A percentile compares a stretch with the other conserved stretches of the same genome.
Evolutionary conservation across 1,140 invertebrate species (phyloP).

Genomic region (Episyrphus balteatus): DNA sequence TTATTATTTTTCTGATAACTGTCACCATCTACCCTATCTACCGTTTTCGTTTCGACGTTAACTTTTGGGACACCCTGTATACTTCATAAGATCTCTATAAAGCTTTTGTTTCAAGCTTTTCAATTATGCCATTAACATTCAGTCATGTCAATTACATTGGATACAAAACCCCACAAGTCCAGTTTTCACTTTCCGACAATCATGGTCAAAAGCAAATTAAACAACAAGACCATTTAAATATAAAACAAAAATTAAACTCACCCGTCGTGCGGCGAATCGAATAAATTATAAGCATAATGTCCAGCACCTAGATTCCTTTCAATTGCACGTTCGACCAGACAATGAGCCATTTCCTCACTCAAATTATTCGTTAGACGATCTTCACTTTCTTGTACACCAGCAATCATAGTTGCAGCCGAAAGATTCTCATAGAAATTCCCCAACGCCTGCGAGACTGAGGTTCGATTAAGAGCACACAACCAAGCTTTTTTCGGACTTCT

Average conservation of each 20-base stretch:
- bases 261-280: conserved; percentile 23
- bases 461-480: conserved; percentile 13
- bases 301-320: conserved; percentile 16
- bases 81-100: too few species aligned
- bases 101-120: too few species aligned
- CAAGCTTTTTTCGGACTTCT: conserved; percentile 29
- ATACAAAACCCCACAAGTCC: too few species aligned
- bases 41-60: too few species aligned
- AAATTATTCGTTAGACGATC: conserved; percentile 21
- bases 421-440: conserved; percentile 26
- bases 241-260: conserved; percentile 10
- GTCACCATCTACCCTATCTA: too few species aligned
- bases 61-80: too few species aligned
- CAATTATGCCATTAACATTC: too few species aligned
- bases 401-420: conserved; percentile 22
- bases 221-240: neutral
- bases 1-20: too few species aligned
- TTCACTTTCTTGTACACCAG: conserved; percentile 3
- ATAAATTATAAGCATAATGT: conserved; percentile 24
- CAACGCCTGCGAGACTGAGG: conserved; percentile 3
- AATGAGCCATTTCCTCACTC: conserved; percentile 22
- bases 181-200: too few species aligned
- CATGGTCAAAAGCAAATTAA: too few species aligned
- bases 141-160: too few species aligned
- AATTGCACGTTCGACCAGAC: conserved; percentile 24